phyloP scores from a whole-genome alignment of 1,140 invertebrate species.

The Cardiocondyla obscurior region DNA sequence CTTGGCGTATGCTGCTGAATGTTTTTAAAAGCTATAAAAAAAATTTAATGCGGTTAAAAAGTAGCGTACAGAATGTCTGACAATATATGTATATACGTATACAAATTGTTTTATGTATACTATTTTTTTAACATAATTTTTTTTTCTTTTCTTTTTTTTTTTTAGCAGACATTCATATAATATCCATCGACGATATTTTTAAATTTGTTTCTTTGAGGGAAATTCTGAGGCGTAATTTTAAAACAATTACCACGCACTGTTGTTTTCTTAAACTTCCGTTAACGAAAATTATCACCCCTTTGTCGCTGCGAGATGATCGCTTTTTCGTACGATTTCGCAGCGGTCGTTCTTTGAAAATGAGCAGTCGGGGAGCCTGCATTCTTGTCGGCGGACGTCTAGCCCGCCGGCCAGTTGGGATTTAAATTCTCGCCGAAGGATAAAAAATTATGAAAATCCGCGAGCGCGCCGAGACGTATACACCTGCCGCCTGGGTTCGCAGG shows the following conservation, averaged over 20 bases:
- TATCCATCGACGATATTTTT: not conserved
- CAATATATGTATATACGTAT: too few relatives aligned
- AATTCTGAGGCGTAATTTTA: not conserved
- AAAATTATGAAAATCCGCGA: constrained; percentile 73
- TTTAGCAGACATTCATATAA: too few relatives aligned
- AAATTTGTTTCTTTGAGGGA: not conserved
- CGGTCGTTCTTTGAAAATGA: not conserved
- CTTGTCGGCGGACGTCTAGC: not conserved
- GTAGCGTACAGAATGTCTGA: too few relatives aligned
- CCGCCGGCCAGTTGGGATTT: constrained; percentile 32
- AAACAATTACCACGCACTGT: not conserved
- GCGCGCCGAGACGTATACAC: constrained; percentile 51
- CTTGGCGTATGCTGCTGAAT: not conserved
- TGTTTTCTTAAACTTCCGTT: not conserved
- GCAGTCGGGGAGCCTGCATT: constrained; percentile 2
- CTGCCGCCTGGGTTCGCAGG: constrained; percentile 58
- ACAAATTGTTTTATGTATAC: too few relatives aligned
- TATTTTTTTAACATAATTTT: too few relatives aligned
- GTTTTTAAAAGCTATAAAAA: not conserved
- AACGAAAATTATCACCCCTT: not conserved
- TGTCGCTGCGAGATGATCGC: not conserved
- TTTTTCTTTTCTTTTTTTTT: too few relatives aligned
- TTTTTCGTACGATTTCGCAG: not conserved
- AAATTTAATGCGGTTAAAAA: not conserved
- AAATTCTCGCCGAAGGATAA: constrained; percentile 72